phyloP scores from a whole-genome alignment of 2,888 invertebrate species.

The Netelia inedita region DNA sequence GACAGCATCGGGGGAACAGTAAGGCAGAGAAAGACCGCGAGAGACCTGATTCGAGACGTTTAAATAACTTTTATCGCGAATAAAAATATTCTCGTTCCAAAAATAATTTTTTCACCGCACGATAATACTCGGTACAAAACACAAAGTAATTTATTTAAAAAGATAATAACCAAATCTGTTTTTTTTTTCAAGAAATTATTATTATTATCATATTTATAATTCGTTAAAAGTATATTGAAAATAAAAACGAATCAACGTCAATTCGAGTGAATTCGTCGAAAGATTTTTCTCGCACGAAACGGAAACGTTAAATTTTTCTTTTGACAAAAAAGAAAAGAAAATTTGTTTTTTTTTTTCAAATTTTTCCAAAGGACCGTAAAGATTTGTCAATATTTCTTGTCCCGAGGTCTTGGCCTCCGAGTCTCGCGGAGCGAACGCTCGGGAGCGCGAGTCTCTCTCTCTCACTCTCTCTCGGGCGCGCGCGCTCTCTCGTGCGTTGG shows the following conservation, averaged over 20 bases:
- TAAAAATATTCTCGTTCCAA: neutral
- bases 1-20: conserved; percentile 51
- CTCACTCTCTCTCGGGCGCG: conserved; percentile 35
- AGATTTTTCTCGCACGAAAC: no score
- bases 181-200: no score
- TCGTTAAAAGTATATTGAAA: no score
- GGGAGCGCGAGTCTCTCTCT: conserved; percentile 56
- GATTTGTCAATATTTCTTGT: neutral
- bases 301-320: no score
- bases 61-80: neutral
- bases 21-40: conserved; percentile 4
- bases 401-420: conserved; percentile 35
- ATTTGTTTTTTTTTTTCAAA: no score
- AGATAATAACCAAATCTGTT: no score
- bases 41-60: neutral
- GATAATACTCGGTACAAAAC: neutral
- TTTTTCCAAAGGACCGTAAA: no score
- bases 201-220: no score
- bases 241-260: no score
- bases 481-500: conserved; percentile 69
- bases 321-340: no score
- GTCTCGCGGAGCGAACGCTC: conserved; percentile 30
- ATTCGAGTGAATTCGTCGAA: no score
- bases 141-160: no score
- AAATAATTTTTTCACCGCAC: neutral